Evolutionary conservation across 2,113 vertebrate genomes (phyloP).

Genomic region (Azemiops feae): DNA sequence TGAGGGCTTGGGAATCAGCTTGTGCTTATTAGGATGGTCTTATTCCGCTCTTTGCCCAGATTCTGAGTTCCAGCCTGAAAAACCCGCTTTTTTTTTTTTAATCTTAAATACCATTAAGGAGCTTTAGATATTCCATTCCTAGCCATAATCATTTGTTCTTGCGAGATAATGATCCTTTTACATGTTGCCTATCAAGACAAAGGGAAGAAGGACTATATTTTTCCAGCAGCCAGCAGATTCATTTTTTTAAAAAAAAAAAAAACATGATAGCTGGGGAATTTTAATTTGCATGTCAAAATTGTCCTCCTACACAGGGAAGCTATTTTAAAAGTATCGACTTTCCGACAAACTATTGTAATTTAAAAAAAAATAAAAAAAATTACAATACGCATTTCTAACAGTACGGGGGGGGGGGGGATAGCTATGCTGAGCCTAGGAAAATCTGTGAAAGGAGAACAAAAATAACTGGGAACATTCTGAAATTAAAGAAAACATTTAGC

Average conservation of each 20-base stretch:
- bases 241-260: constrained; percentile 11
- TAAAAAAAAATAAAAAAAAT: constrained; percentile 38
- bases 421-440: neutral
- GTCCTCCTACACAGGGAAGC: constrained; percentile 7
- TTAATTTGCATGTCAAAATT: constrained; percentile 14
- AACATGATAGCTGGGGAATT: constrained; percentile 25
- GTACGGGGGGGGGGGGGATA: neutral
- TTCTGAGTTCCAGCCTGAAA: neutral
- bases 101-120: neutral
- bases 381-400: constrained; percentile 15
- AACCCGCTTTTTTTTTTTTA: neutral
- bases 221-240: constrained; percentile 2
- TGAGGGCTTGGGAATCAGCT: too few relatives aligned
- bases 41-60: neutral
- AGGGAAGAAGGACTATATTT: neutral
- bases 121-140: neutral
- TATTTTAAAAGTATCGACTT: constrained; percentile 49
- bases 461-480: constrained; percentile 4
- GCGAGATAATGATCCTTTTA: constrained; percentile 8
- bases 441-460: neutral
- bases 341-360: constrained; percentile 40
- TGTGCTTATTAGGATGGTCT: neutral
- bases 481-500: constrained; percentile 10
- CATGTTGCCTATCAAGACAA: neutral
- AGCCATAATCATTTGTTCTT: neutral